phyloP scores from a whole-genome alignment of 2,113 vertebrate species.

The Burhinus bistriatus region DNA sequence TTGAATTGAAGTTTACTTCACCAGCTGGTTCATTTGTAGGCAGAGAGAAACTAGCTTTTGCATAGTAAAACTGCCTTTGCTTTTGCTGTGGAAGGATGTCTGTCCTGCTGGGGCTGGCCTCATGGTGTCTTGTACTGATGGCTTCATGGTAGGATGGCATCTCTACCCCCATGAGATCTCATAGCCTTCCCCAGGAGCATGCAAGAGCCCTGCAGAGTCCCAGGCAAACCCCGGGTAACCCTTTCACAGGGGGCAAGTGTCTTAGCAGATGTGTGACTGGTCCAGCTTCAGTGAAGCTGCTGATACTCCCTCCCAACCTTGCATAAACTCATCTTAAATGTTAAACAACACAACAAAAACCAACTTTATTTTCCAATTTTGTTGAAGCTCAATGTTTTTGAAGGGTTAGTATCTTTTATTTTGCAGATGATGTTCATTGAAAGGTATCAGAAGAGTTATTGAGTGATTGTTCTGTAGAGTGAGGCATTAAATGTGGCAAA shows the following conservation, averaged over 20 bases:
- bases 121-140: not conserved
- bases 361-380: not conserved
- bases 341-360: not conserved
- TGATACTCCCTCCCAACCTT: not conserved
- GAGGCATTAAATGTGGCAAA: not conserved
- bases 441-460: not conserved
- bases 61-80: not conserved
- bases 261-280: not conserved
- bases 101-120: not conserved
- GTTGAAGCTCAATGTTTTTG: not conserved
- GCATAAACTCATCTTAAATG: not conserved
- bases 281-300: not conserved
- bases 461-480: not conserved
- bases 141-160: not conserved
- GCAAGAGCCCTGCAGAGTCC: not conserved
- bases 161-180: not conserved
- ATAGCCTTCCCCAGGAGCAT: fast-evolving
- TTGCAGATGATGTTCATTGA: not conserved
- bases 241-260: not conserved
- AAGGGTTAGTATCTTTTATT: not conserved
- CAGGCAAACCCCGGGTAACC: not conserved
- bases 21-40: not conserved
- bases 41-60: not conserved
- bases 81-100: not conserved
- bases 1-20: not conserved